Evolutionary conservation across 2,888 invertebrate species (phyloP), one percentile per base, ranked within the genome.

Genomic region (Meteorus cinctellus): DNA sequence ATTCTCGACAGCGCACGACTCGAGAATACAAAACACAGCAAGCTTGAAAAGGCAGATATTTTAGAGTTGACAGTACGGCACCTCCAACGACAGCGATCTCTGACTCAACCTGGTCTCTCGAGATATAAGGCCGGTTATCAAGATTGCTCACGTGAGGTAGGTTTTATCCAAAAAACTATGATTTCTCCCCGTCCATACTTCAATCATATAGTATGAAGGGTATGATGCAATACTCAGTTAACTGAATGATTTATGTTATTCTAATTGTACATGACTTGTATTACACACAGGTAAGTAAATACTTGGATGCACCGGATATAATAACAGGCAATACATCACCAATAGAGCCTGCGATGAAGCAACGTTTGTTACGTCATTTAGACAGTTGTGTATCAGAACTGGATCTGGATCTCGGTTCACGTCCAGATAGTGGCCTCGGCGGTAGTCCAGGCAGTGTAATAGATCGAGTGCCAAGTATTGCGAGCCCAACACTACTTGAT

Each of bases 41-140:
- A 96, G 90, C 91, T 96, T 88, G 96, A 96, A 90, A 96, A 96
- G 88, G 95, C 95, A 3, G 96, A 96, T 89, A 96, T 96, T 82
- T 90, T 96, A 79, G 96, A 96, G 89, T 91, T 96, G 88, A 95
- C 96, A 1, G 96, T 96, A 69, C 91, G 95, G 76, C 95, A 96
- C 89, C 92, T 96, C 81, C 95, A 95, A 88, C 90, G 94, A 81
- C 94, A 95, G 86, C 92, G 94, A 80, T 93, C 93, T 81, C 89
- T 94, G 48, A 93, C 94, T 81, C 92, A 92, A 81, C 92, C 92
- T 75, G 91, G 90, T 10, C 89, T 92, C 78, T 92, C 92, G 88
- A 94, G 93, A 88, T 94, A 93, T 89, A 92, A 92, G 81, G 92
- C 93, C 31, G 94, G 94, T 12, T 94, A 93, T 85, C 91, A 92